phyloP scores from a whole-genome alignment of 2,797 vertebrate genomes.

The Nannoperca obscura region DNA sequence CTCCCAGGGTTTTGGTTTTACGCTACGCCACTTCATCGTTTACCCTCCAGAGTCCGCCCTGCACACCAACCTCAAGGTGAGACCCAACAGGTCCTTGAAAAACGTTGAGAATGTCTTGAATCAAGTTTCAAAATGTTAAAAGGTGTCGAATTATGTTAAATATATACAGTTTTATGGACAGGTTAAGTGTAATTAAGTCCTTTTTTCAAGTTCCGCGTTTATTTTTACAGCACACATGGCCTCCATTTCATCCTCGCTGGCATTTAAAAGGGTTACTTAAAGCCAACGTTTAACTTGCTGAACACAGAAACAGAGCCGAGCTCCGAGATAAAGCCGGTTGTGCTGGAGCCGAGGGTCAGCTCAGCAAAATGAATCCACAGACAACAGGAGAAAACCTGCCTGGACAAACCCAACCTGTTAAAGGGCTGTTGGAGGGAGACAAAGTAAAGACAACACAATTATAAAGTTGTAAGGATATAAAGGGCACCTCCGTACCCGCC shows the following conservation, averaged over 20 bases:
- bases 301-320: slow-evolving; percentile 35
- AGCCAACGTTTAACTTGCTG: slow-evolving; percentile 28
- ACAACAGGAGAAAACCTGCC: slow-evolving; percentile 33
- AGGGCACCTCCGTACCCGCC: not conserved
- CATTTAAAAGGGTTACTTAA: slow-evolving; percentile 28
- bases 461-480: not conserved
- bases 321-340: slow-evolving; percentile 34
- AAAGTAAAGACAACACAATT: not conserved
- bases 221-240: slow-evolving; percentile 40
- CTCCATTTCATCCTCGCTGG: slow-evolving; percentile 47
- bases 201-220: slow-evolving; percentile 13
- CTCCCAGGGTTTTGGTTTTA: slow-evolving; percentile 95
- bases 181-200: not conserved
- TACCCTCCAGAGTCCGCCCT: slow-evolving; percentile 95
- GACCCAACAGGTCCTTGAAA: slow-evolving; percentile 6
- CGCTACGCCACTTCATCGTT: slow-evolving; percentile 97
- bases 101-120: not conserved
- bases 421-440: not conserved
- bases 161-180: not conserved
- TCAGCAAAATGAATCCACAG: slow-evolving; percentile 26
- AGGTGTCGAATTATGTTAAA: not conserved
- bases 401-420: not conserved
- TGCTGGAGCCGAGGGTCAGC: slow-evolving; percentile 24
- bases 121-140: not conserved
- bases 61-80: slow-evolving; percentile 91